Conservation (phyloP, 2,113 vertebrate species). For the Ardeotis arabs region DNA sequence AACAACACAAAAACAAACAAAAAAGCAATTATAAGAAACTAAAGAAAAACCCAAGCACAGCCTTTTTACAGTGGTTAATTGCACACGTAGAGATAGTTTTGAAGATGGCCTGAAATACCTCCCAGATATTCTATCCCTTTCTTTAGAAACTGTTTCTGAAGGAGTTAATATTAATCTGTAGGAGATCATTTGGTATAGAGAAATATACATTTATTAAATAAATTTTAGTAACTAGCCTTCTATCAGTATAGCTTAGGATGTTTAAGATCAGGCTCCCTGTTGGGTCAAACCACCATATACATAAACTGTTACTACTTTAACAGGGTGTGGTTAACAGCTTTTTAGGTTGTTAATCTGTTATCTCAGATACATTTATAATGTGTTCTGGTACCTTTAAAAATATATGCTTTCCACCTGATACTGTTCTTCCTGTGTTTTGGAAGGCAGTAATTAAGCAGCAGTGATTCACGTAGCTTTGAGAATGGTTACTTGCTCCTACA, state of each 20-base stretch:
- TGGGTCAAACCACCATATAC: not conserved
- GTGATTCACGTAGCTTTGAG: not conserved
- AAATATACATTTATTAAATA: not conserved
- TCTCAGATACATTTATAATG: not conserved
- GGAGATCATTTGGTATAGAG: not conserved
- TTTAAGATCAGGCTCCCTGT: not conserved
- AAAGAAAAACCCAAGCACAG: not conserved
- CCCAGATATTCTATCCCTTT: not conserved
- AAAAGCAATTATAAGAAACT: not conserved
- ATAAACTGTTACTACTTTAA: not conserved
- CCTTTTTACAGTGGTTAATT: not conserved
- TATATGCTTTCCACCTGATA: not conserved
- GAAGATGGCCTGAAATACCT: not conserved
- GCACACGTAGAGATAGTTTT: not conserved
- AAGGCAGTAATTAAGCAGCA: not conserved
- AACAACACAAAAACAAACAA: not conserved
- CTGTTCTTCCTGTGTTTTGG: not conserved
- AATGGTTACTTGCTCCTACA: not conserved
- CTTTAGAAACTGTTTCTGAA: not conserved
- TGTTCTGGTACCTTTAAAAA: not conserved
- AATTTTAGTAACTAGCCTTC: not conserved
- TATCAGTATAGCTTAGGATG: not conserved
- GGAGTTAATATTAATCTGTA: not conserved
- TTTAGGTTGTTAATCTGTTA: not conserved
- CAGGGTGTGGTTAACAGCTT: not conserved